phyloP scores from a whole-genome alignment of 2,113 vertebrate species.

The Edolisoma coerulescens region DNA sequence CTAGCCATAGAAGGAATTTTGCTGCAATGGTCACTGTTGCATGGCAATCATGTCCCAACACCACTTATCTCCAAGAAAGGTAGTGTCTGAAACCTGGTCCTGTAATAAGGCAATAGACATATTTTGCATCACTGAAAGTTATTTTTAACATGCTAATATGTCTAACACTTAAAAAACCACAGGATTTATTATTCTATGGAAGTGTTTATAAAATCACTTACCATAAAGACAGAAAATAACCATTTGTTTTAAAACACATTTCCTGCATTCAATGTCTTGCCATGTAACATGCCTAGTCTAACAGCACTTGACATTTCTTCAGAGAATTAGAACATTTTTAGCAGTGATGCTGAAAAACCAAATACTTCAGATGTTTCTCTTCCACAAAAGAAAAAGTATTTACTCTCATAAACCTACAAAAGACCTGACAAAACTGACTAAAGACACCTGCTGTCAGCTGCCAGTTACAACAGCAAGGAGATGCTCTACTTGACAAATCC shows the following conservation, averaged over 20 bases:
- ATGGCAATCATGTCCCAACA: background rate
- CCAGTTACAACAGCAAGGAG: background rate
- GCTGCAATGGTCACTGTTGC: background rate
- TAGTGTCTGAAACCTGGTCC: background rate
- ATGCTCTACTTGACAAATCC: background rate
- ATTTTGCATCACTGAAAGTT: background rate
- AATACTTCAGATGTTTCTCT: background rate
- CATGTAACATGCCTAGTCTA: background rate
- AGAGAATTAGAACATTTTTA: background rate
- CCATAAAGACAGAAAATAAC: background rate
- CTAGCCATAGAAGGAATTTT: constrained; percentile 37
- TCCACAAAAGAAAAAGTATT: background rate
- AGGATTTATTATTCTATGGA: background rate
- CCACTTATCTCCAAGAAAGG: background rate
- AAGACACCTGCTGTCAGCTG: background rate
- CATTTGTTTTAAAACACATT: background rate
- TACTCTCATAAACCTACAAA: background rate
- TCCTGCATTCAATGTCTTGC: background rate
- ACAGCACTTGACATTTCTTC: background rate
- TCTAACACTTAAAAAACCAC: background rate
- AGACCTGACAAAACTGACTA: background rate
- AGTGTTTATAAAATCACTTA: background rate
- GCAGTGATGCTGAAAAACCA: background rate
- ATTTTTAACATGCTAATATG: constrained; percentile 6
- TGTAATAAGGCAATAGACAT: background rate